Percentiles rank a stretch among this genome's conserved stretches.
Conservation (phyloP, 1,140 invertebrate species). For the Procambarus virginalis region DNA sequence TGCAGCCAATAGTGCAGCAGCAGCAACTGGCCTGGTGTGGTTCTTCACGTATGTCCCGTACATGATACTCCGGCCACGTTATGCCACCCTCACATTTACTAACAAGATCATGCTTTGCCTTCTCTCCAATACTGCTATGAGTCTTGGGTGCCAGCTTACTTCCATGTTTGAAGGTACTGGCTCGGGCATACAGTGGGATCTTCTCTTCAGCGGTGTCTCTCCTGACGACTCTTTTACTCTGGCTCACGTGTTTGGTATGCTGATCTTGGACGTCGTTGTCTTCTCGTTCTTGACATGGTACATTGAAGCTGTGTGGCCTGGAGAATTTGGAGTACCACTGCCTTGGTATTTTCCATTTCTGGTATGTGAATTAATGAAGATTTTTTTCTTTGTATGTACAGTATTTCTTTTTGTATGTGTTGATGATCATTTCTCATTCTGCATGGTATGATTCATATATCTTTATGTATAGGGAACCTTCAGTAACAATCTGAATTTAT, state of each 20-base stretch:
- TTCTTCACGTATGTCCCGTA: constrained; percentile 84
- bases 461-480: too few relatives aligned
- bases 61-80: constrained; percentile 79
- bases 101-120: constrained; percentile 79
- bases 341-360: constrained; percentile 86
- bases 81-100: constrained; percentile 75
- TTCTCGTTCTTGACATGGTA: constrained; percentile 81
- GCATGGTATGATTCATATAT: too few relatives aligned
- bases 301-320: constrained; percentile 84
- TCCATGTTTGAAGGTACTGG: constrained; percentile 81
- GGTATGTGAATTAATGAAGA: constrained; percentile 69
- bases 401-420: too few relatives aligned
- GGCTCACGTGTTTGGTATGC: constrained; percentile 80
- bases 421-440: too few relatives aligned
- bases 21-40: constrained; percentile 82
- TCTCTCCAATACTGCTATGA: constrained; percentile 84
- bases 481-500: too few relatives aligned
- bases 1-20: constrained; percentile 83
- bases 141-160: constrained; percentile 82
- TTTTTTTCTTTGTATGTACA: too few relatives aligned
- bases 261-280: constrained; percentile 80
- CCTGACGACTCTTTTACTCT: constrained; percentile 84
- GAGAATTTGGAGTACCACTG: constrained; percentile 80
- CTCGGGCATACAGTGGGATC: constrained; percentile 84
- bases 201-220: constrained; percentile 80